Conservation (phyloP, 2,888 invertebrate genomes). For the Eupithecia vulgata region DNA sequence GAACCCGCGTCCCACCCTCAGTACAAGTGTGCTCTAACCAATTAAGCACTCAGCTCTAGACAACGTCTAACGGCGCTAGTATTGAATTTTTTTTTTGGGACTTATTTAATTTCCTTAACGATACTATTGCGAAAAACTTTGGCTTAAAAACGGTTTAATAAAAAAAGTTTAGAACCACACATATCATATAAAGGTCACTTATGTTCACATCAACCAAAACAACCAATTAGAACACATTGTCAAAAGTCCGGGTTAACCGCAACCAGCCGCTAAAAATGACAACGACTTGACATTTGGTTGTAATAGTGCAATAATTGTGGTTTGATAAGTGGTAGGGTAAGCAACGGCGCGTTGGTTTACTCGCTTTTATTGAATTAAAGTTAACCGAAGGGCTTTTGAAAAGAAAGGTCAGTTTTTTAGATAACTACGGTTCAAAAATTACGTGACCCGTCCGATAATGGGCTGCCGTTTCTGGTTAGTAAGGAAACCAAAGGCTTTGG, state of each 20-base stretch:
- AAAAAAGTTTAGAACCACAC: conserved; percentile 3
- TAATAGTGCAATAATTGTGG: conserved; percentile 57
- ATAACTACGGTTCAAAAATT: neutral
- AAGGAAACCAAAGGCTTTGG: neutral
- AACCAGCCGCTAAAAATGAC: conserved; percentile 54
- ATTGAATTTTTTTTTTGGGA: no score
- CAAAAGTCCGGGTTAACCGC: conserved; percentile 48
- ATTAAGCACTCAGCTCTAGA: no score
- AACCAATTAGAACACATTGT: conserved; percentile 74
- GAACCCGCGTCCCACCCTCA: no score
- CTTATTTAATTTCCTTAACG: no score
- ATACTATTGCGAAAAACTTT: neutral
- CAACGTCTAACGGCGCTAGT: no score
- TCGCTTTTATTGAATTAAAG: neutral
- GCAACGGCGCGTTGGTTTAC: conserved; percentile 1
- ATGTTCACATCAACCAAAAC: conserved; percentile 31
- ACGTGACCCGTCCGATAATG: neutral
- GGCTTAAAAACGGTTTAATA: neutral
- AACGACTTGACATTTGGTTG: conserved; percentile 66
- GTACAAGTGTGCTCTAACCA: no score
- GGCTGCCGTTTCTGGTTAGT: neutral
- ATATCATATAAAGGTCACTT: conserved; percentile 26
- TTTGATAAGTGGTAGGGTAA: conserved; percentile 27
- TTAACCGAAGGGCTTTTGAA: neutral
- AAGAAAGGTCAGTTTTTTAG: neutral